phyloP scores from a whole-genome alignment of 1,140 invertebrate genomes.

The Lepidurus arcticus region DNA sequence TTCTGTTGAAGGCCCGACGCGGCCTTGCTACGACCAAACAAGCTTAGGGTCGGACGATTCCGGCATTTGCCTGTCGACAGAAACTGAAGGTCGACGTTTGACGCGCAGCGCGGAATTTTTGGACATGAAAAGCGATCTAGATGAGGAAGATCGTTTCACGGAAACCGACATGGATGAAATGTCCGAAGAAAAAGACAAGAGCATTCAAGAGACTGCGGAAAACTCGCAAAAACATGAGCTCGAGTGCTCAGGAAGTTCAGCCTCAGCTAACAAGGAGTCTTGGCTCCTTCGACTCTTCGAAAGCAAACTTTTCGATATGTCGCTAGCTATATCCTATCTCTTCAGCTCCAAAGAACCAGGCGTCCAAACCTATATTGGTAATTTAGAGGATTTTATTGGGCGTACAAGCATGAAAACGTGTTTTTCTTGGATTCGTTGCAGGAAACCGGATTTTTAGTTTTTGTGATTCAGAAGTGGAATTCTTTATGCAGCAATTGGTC shows the following conservation, averaged over 20 bases:
- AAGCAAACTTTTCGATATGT: constrained; percentile 94
- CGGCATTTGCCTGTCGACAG: constrained; percentile 66
- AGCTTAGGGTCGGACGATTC: constrained; percentile 80
- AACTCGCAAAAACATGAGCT: background rate
- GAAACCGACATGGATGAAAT: background rate
- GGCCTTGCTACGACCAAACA: constrained; percentile 52
- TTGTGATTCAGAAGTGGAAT: constrained; percentile 83
- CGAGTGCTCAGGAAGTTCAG: background rate
- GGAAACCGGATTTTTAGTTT: constrained; percentile 95
- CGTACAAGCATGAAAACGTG: background rate
- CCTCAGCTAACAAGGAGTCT: constrained; percentile 43
- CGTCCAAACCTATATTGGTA: constrained; percentile 89
- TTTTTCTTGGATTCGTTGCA: constrained; percentile 44
- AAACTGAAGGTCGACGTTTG: constrained; percentile 51
- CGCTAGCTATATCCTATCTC: constrained; percentile 94
- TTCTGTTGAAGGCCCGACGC: constrained; percentile 29
- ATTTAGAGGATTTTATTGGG: constrained; percentile 39
- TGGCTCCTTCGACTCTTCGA: constrained; percentile 86
- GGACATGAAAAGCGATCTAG: constrained; percentile 40
- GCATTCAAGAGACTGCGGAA: background rate
- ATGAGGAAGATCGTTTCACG: constrained; percentile 23
- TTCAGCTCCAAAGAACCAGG: constrained; percentile 98
- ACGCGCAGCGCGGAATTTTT: constrained; percentile 37
- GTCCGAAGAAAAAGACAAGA: background rate
- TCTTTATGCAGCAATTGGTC: constrained; percentile 94